Conservation (phyloP, 2,113 vertebrate genomes). For the Macrotus californicus region DNA sequence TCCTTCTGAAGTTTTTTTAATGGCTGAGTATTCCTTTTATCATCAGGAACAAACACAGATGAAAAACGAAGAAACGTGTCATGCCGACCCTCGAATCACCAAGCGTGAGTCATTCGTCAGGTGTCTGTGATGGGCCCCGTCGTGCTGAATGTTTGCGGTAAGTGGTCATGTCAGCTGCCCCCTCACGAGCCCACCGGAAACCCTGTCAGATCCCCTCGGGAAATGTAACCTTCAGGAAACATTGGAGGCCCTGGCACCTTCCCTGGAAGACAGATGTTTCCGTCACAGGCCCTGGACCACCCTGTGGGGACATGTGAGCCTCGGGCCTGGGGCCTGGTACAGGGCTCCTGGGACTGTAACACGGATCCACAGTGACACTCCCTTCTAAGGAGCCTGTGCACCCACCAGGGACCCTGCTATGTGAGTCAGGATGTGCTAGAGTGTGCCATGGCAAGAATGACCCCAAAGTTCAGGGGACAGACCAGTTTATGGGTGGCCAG, state of each 20-base stretch:
- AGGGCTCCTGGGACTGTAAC: background rate
- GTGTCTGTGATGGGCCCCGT: background rate
- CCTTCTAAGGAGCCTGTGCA: background rate
- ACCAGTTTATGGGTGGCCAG: background rate
- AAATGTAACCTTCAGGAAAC: background rate
- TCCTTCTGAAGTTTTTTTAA: background rate
- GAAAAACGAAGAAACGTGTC: background rate
- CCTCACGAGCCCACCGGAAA: background rate
- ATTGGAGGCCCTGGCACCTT: background rate
- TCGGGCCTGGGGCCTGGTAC: background rate
- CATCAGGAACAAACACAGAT: background rate
- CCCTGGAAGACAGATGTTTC: background rate
- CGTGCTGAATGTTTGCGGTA: background rate
- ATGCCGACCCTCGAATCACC: background rate
- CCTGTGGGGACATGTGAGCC: accelerated
- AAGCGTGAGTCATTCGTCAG: background rate
- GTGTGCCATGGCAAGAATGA: too few species aligned
- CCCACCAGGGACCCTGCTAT: background rate
- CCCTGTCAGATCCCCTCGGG: background rate
- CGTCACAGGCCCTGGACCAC: background rate
- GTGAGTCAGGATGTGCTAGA: background rate
- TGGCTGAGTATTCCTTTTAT: background rate
- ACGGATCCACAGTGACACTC: background rate
- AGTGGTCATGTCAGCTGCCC: background rate
- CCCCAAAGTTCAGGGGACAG: background rate